phyloP scores from a whole-genome alignment of 2,888 invertebrate genomes.

The Pristionchus japonicus region DNA sequence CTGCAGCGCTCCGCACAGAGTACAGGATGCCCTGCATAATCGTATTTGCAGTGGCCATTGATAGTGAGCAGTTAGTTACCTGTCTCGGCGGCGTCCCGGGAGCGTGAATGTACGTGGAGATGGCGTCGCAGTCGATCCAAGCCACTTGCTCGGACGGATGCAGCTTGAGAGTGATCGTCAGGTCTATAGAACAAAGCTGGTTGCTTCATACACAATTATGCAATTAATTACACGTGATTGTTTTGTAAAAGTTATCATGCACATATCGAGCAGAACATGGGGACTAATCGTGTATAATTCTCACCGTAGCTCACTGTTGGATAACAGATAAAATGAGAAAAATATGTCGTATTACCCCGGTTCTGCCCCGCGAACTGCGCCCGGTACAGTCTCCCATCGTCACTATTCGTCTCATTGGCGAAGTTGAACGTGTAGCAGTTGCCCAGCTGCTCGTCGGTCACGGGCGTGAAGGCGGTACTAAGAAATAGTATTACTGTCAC shows the following conservation, averaged over 20 bases:
- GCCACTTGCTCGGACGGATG: background rate
- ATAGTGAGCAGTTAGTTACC: no score
- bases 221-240: no score
- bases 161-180: background rate
- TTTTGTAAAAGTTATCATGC: no score
- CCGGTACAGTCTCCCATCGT: background rate
- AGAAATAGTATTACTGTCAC: no score
- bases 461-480: background rate
- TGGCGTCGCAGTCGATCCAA: slow-evolving; percentile 16
- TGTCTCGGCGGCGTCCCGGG: background rate
- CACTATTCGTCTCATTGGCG: background rate
- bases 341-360: background rate
- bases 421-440: slow-evolving; percentile 30
- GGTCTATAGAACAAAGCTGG: background rate
- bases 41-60: no score
- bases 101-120: slow-evolving; percentile 2
- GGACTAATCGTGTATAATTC: no score
- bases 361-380: background rate
- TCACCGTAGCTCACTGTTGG: no score
- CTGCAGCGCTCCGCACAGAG: background rate
- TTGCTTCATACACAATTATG: background rate
- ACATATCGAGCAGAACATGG: no score
- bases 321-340: no score
- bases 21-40: background rate
- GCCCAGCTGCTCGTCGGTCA: background rate